Percentiles rank a stretch among this genome's conserved stretches.
phyloP scores from a whole-genome alignment of 2,113 vertebrate genomes.

The Manacus vitellinus region DNA sequence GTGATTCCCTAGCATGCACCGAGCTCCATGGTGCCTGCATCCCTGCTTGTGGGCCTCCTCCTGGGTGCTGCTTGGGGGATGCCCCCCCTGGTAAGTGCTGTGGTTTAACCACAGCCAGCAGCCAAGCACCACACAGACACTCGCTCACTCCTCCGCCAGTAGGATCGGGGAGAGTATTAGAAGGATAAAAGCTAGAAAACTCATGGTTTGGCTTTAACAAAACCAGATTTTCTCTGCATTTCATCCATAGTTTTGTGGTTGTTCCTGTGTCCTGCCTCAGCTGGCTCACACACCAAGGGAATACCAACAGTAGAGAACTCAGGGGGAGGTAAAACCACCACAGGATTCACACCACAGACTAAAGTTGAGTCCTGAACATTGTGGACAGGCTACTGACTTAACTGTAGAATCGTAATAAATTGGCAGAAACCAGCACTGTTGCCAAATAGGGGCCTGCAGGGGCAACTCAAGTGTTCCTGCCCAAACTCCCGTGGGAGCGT shows the following conservation, averaged over 20 bases:
- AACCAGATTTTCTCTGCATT: neutral
- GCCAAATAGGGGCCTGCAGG: neutral
- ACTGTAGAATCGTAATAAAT: neutral
- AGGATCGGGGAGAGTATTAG: neutral
- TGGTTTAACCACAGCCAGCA: neutral
- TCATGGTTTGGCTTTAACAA: neutral
- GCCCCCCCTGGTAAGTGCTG: neutral
- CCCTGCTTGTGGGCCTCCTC: neutral
- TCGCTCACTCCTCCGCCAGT: neutral
- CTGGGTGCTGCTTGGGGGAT: neutral
- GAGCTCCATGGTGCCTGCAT: neutral
- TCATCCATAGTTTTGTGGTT: neutral
- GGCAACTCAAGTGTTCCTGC: neutral
- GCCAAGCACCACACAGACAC: neutral
- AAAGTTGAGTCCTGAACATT: neutral
- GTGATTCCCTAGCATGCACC: neutral
- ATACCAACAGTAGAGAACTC: neutral
- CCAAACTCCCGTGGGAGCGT: rapidly evolving
- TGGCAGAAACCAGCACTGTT: neutral
- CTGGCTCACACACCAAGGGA: neutral
- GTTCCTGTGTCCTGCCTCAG: neutral
- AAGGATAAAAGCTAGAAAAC: neutral
- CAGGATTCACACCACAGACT: neutral
- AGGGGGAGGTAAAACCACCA: neutral
- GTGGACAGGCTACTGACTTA: neutral